A percentile compares a stretch with the other conserved stretches of the same genome.
phyloP scores from a whole-genome alignment of 2,888 invertebrate genomes.

The Steinernema scapterisci region DNA sequence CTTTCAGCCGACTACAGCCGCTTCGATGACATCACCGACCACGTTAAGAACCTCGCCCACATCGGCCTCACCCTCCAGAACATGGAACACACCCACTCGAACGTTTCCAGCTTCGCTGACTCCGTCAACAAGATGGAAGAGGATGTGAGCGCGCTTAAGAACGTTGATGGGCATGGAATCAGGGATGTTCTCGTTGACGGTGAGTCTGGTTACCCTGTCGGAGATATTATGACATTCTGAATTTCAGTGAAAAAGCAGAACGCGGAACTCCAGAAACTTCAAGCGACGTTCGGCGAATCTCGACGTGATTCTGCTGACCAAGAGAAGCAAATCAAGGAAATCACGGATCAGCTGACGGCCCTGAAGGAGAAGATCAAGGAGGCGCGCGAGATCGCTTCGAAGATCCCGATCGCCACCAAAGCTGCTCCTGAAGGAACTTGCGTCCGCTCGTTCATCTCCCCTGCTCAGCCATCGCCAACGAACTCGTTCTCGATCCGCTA shows the following conservation, averaged over 20 bases:
- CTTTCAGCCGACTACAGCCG: slow-evolving; percentile 5
- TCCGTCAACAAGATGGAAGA: slow-evolving; percentile 44
- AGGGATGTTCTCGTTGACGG: slow-evolving; percentile 51
- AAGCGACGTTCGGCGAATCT: neutral
- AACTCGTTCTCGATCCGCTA: slow-evolving; percentile 60
- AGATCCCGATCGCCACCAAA: slow-evolving; percentile 59
- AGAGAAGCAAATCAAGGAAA: slow-evolving; percentile 47
- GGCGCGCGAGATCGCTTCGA: slow-evolving; percentile 65
- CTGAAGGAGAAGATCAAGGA: slow-evolving; percentile 66
- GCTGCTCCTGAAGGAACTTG: slow-evolving; percentile 58
- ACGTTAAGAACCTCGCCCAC: neutral
- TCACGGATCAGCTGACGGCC: slow-evolving; percentile 51
- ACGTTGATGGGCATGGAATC: slow-evolving; percentile 46
- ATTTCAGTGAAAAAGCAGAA: slow-evolving; percentile 21
- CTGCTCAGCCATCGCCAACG: slow-evolving; percentile 60
- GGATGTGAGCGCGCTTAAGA: slow-evolving; percentile 44
- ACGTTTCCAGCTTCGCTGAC: slow-evolving; percentile 35
- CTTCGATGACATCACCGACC: slow-evolving; percentile 22
- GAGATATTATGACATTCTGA: neutral
- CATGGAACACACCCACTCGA: slow-evolving; percentile 40
- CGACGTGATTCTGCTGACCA: slow-evolving; percentile 36
- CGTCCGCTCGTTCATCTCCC: slow-evolving; percentile 59
- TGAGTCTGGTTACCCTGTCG: neutral
- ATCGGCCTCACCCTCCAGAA: slow-evolving; percentile 41
- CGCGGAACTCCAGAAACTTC: slow-evolving; percentile 26